These are phyloP conservation scores for Regulus satrapa DNA, from an alignment of 2,113 vertebrate genomes.

Conservation along the genomic window DNA sequence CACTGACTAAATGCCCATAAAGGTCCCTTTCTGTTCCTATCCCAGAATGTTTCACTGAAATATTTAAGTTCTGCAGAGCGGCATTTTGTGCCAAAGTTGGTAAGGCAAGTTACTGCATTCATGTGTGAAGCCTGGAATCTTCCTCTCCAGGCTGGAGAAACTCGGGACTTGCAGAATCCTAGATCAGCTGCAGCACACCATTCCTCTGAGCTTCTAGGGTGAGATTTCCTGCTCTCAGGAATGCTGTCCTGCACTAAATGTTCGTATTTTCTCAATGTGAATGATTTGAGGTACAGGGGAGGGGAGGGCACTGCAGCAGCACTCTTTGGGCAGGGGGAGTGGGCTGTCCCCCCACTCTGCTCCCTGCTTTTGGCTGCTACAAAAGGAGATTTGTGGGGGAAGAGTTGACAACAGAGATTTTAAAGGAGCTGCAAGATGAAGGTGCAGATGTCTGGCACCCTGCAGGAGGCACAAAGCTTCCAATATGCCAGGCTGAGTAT, in stretches of 20 bases:
- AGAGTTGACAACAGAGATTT: neutral
- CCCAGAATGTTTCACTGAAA: neutral
- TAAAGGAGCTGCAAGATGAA: neutral
- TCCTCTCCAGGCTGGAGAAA: neutral
- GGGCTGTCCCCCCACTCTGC: neutral
- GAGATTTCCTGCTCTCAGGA: neutral
- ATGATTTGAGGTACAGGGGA: neutral
- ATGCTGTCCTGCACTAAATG: neutral
- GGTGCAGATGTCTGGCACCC: neutral
- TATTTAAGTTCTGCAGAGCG: neutral
- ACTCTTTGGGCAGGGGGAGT: neutral
- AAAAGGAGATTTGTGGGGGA: neutral
- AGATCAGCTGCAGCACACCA: neutral
- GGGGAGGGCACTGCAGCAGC: neutral
- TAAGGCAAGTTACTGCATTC: neutral
- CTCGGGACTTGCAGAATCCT: neutral
- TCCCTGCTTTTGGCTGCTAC: neutral
- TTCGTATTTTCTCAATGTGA: rapidly evolving
- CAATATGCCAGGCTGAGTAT: neutral
- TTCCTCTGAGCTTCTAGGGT: neutral
- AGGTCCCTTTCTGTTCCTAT: neutral
- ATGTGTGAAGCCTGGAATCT: neutral
- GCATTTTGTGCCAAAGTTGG: neutral
- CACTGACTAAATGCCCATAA: neutral
- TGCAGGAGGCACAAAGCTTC: neutral